Conservation (phyloP, 2,888 invertebrate genomes). For the Auanema sp. region DNA sequence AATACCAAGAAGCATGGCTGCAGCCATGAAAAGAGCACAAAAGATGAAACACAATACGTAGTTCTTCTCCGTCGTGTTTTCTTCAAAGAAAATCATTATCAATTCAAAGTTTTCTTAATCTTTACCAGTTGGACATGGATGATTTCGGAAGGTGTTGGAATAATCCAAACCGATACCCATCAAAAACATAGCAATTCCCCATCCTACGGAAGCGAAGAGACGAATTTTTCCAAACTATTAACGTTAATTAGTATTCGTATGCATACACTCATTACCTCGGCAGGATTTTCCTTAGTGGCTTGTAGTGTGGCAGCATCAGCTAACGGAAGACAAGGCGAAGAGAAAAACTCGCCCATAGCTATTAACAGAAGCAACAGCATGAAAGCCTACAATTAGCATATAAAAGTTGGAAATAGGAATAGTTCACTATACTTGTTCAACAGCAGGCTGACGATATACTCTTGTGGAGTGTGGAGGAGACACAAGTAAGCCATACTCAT, state of each 20-base stretch:
- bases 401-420: not conserved
- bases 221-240: conserved; percentile 82
- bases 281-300: conserved; percentile 53
- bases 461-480: conserved; percentile 86
- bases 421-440: conserved; percentile 70
- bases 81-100: conserved; percentile 14
- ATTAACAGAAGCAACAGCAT: conserved; percentile 88
- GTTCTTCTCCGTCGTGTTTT: conserved; percentile 80
- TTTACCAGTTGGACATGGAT: conserved; percentile 58
- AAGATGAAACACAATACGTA: conserved; percentile 98
- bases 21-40: conserved; percentile 93
- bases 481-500: conserved; percentile 61
- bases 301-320: conserved; percentile 62
- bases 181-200: conserved; percentile 98
- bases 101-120: not conserved
- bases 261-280: conserved; percentile 38
- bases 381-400: conserved; percentile 73
- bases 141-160: conserved; percentile 84
- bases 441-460: conserved; percentile 83
- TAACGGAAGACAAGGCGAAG: conserved; percentile 54
- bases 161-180: conserved; percentile 94
- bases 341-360: conserved; percentile 94
- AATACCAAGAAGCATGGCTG: conserved; percentile 84
- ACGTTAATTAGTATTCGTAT: too few species aligned
- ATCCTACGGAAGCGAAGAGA: conserved; percentile 96